These are phyloP conservation scores for Candidula unifasciata DNA, from an alignment of 2,888 invertebrate species.

Conservation along the genomic window DNA sequence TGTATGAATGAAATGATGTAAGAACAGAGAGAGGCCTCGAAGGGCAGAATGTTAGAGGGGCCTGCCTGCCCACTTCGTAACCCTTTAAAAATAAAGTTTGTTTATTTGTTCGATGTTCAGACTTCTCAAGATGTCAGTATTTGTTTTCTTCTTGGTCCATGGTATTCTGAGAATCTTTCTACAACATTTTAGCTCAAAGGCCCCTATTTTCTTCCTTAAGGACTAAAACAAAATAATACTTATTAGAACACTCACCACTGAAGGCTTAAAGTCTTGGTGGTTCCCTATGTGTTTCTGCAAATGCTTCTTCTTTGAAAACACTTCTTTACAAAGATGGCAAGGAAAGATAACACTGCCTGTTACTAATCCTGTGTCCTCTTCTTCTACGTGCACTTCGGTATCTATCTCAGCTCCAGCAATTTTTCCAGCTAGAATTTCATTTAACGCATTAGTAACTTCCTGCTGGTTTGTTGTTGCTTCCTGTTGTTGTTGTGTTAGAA, in stretches of 20 bases:
- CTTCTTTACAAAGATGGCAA: conserved; percentile 49
- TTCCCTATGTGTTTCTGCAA: conserved; percentile 47
- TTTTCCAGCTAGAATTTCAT: conserved; percentile 46
- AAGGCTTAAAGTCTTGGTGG: conserved; percentile 48
- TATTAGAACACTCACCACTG: conserved; percentile 48
- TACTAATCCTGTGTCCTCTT: conserved; percentile 24
- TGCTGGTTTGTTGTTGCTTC: conserved; percentile 41
- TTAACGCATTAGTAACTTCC: conserved; percentile 48
- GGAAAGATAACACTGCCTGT: conserved; percentile 32
- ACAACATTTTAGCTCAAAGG: too few species aligned
- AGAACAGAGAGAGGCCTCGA: too few species aligned
- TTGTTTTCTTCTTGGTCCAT: too few species aligned
- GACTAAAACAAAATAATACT: too few species aligned
- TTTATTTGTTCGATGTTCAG: too few species aligned
- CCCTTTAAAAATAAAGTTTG: too few species aligned
- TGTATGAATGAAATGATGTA: too few species aligned
- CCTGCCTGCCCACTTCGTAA: too few species aligned
- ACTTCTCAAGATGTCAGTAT: too few species aligned
- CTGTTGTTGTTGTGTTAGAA: not conserved
- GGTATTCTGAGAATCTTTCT: too few species aligned
- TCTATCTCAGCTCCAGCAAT: conserved; percentile 42
- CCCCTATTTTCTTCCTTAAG: too few species aligned
- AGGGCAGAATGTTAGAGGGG: too few species aligned
- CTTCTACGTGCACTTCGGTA: conserved; percentile 34
- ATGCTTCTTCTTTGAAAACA: conserved; percentile 44